These are phyloP conservation scores for Coelinius sp. DNA, from an alignment of 2,888 invertebrate species.

Conservation along the genomic window DNA sequence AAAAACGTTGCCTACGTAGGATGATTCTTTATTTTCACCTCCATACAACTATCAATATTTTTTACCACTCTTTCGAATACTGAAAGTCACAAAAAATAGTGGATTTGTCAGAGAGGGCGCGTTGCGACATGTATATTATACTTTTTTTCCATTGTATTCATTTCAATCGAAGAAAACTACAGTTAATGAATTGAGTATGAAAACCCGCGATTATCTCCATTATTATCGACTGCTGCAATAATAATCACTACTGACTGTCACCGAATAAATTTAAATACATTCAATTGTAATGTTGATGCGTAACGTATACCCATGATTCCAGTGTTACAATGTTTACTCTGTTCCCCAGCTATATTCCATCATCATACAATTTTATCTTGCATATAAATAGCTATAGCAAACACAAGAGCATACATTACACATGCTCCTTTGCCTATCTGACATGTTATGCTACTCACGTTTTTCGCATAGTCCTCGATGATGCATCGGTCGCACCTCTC, in stretches of 20 bases:
- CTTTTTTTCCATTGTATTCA: neutral
- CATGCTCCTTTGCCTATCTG: neutral
- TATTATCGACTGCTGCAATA: neutral
- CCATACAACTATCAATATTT: neutral
- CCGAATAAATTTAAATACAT: neutral
- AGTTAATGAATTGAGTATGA: neutral
- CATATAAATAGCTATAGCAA: neutral
- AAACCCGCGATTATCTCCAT: neutral
- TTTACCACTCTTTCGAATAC: neutral
- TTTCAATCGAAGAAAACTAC: neutral
- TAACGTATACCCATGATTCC: neutral
- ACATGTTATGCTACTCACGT: constrained; percentile 29
- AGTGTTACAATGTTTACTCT: neutral
- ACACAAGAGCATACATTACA: neutral
- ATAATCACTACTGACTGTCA: neutral
- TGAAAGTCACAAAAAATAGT: constrained; percentile 6
- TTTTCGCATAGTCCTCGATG: constrained; percentile 20
- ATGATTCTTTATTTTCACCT: constrained; percentile 14
- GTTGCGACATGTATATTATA: neutral
- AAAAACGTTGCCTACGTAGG: constrained; percentile 38
- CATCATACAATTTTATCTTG: neutral
- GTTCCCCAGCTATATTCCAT: neutral
- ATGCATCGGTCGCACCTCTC: constrained; percentile 26
- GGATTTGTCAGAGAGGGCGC: constrained; percentile 23
- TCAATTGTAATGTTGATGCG: neutral